These are phyloP conservation scores for Sycophila texana DNA, from an alignment of 2,888 invertebrate genomes.

Conservation along the genomic window DNA sequence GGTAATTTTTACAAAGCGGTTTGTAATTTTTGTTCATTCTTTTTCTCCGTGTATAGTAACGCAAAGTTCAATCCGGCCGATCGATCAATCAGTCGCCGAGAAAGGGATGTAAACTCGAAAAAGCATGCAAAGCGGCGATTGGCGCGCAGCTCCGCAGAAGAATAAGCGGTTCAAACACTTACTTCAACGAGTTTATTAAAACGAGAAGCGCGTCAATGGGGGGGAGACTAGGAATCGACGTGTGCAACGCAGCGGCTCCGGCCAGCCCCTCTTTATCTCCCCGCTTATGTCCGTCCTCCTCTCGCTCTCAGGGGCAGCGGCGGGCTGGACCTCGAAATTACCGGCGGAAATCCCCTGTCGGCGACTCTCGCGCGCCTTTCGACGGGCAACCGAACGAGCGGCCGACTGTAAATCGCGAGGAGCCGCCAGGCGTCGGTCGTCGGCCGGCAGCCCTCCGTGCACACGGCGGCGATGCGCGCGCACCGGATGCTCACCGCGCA, in stretches of 20 bases:
- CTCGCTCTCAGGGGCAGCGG: too few relatives aligned
- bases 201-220: background rate
- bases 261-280: constrained; percentile 1
- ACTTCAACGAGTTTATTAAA: constrained; percentile 16
- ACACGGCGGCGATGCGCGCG: too few relatives aligned
- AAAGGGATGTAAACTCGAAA: too few relatives aligned
- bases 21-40: too few relatives aligned
- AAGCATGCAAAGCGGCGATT: too few relatives aligned
- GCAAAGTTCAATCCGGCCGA: too few relatives aligned
- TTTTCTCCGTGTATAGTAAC: too few relatives aligned
- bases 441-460: too few relatives aligned
- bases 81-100: too few relatives aligned
- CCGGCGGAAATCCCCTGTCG: constrained; percentile 34
- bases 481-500: too few relatives aligned
- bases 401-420: constrained; percentile 41
- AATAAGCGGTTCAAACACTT: constrained; percentile 25
- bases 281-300: background rate
- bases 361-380: constrained; percentile 47
- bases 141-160: background rate
- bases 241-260: background rate
- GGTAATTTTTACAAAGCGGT: too few relatives aligned
- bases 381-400: constrained; percentile 42
- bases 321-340: constrained; percentile 28
- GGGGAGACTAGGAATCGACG: background rate
- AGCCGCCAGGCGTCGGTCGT: constrained; percentile 40